Conservation (phyloP, 2,113 vertebrate species). For the Pica pica region DNA sequence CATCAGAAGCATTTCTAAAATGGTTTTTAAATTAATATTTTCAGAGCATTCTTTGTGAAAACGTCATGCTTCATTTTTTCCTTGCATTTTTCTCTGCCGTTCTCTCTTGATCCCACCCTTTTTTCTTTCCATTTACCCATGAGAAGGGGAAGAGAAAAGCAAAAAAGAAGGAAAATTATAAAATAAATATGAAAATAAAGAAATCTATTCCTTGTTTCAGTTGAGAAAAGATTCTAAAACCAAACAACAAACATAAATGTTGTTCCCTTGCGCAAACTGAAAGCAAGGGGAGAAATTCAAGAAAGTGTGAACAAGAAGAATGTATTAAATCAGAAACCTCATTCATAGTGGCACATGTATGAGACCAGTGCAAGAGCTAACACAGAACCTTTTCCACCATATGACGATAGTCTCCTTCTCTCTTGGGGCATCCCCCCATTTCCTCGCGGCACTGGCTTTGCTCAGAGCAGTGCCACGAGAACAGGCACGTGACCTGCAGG, state of each 20-base stretch:
- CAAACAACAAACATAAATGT: background rate
- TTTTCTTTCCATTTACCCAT: background rate
- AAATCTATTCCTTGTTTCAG: background rate
- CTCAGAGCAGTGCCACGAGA: background rate
- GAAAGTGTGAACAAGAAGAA: background rate
- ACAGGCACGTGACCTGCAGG: background rate
- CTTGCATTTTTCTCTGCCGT: background rate
- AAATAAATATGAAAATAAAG: background rate
- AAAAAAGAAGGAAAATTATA: background rate
- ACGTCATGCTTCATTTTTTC: background rate
- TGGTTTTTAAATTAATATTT: background rate
- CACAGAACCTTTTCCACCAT: background rate
- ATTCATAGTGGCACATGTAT: rapidly evolving
- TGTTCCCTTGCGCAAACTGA: background rate
- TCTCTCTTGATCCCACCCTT: background rate
- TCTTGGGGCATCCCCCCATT: background rate
- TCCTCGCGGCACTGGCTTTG: background rate
- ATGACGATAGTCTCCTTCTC: background rate
- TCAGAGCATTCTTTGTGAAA: background rate
- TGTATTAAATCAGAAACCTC: background rate
- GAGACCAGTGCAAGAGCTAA: background rate
- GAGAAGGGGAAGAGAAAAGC: background rate
- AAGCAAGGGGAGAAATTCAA: background rate
- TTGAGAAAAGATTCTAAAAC: background rate
- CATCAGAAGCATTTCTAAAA: background rate